These are phyloP conservation scores for Ips typographus DNA, from an alignment of 1,140 invertebrate species.

Conservation along the genomic window DNA sequence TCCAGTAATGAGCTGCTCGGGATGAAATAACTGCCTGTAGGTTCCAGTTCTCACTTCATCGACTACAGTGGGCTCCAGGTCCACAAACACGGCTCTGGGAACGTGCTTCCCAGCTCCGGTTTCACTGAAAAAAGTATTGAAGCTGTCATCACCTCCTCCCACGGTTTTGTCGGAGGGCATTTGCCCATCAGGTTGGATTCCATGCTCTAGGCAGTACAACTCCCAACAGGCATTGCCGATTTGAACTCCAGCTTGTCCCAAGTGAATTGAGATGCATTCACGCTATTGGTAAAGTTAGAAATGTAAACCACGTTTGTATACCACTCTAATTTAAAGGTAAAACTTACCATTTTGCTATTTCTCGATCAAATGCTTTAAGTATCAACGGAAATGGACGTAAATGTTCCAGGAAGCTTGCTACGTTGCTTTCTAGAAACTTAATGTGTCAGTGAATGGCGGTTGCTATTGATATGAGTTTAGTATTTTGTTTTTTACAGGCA, in stretches of 20 bases:
- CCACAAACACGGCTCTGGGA: constrained; percentile 76
- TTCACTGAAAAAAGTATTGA: constrained; percentile 61
- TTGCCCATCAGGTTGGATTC: constrained; percentile 71
- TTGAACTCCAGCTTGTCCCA: constrained; percentile 86
- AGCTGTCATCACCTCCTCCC: constrained; percentile 54
- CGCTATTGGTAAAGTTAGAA: neutral
- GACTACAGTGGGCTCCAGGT: constrained; percentile 75
- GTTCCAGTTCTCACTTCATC: constrained; percentile 74
- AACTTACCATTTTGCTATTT: no score
- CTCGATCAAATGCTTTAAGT: no score
- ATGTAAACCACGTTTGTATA: no score
- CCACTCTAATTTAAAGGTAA: no score
- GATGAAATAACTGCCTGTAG: constrained; percentile 75
- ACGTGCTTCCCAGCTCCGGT: constrained; percentile 71
- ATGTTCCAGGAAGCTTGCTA: no score
- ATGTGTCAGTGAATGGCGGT: no score
- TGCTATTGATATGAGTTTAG: no score
- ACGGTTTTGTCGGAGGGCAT: constrained; percentile 50
- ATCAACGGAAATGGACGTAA: no score
- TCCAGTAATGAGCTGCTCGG: constrained; percentile 75
- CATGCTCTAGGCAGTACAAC: constrained; percentile 83
- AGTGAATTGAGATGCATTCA: constrained; percentile 79
- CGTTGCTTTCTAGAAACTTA: neutral
- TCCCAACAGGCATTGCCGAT: constrained; percentile 82
- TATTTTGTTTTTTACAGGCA: no score